Conservation (phyloP, 1,140 invertebrate species). For the Thaumetopoea pityocampa region DNA sequence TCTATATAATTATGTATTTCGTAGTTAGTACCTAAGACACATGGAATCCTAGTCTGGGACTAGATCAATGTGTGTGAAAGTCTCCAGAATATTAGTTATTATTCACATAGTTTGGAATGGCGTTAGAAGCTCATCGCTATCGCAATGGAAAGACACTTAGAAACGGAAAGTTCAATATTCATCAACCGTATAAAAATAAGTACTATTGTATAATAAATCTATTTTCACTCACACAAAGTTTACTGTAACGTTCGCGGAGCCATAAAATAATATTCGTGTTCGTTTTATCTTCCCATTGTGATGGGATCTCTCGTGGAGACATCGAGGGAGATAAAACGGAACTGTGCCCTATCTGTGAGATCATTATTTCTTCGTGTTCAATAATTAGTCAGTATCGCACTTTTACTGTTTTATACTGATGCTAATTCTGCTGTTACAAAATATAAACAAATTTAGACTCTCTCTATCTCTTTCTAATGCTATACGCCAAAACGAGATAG, state of each 20-base stretch:
- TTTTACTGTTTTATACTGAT: too few species aligned
- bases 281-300: slow-evolving; percentile 5
- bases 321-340: neutral
- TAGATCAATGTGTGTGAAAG: too few species aligned
- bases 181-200: slow-evolving; percentile 4
- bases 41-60: too few species aligned
- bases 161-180: slow-evolving; percentile 1
- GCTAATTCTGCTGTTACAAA: too few species aligned
- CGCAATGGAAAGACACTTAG: neutral
- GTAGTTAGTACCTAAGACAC: too few species aligned
- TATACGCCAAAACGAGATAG: too few species aligned
- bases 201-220: slow-evolving; percentile 10
- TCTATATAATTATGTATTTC: too few species aligned
- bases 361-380: slow-evolving; percentile 8
- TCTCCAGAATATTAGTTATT: too few species aligned
- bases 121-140: neutral
- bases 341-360: neutral
- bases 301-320: slow-evolving; percentile 4
- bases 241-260: slow-evolving; percentile 6
- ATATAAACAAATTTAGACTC: too few species aligned
- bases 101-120: slow-evolving; percentile 30
- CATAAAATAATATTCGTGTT: slow-evolving; percentile 14
- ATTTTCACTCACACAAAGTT: slow-evolving; percentile 11
- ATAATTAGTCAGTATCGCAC: slow-evolving; percentile 14
- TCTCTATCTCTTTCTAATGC: too few species aligned